These are phyloP conservation scores for Eurystomus gularis DNA, from an alignment of 2,113 vertebrate genomes.

Conservation along the genomic window DNA sequence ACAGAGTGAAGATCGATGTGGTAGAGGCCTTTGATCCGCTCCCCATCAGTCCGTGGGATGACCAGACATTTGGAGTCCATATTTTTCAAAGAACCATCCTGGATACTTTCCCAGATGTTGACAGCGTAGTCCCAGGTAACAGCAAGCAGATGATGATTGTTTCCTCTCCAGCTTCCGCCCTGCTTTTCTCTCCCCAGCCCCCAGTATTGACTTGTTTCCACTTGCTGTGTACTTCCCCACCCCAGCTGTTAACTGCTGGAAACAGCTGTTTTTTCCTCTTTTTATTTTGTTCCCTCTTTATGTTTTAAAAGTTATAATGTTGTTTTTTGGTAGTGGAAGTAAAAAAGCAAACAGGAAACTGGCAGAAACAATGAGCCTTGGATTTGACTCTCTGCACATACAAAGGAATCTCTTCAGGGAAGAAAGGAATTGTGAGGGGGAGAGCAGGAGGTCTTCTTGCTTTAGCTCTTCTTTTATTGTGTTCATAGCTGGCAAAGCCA, in stretches of 20 bases:
- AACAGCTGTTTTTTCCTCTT: constrained; percentile 69
- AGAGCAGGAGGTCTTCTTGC: constrained; percentile 31
- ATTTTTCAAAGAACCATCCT: constrained; percentile 85
- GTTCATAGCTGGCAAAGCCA: constrained; percentile 1
- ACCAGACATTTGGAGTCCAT: constrained; percentile 84
- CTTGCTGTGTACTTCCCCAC: constrained; percentile 6
- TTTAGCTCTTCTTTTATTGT: constrained; percentile 35
- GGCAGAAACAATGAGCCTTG: constrained; percentile 71
- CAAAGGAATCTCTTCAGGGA: constrained; percentile 37
- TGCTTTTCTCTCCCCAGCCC: background rate
- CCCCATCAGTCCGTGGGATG: constrained; percentile 84
- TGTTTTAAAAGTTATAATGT: constrained; percentile 33
- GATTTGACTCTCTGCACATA: constrained; percentile 17
- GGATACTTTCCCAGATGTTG: constrained; percentile 85
- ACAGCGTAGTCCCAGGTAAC: constrained; percentile 85
- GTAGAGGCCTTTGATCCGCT: constrained; percentile 82
- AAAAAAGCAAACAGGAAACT: constrained; percentile 73
- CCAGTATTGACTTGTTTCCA: background rate
- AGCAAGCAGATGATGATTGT: constrained; percentile 18
- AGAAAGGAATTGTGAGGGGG: constrained; percentile 1
- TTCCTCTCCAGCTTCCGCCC: constrained; percentile 48
- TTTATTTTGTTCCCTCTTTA: background rate
- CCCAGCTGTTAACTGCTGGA: constrained; percentile 71
- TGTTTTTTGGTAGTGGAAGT: constrained; percentile 54
- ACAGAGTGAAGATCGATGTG: constrained; percentile 84